These are phyloP conservation scores for Enteromius mattozi DNA, from an alignment of 2,797 vertebrate genomes.

Conservation along the genomic window DNA sequence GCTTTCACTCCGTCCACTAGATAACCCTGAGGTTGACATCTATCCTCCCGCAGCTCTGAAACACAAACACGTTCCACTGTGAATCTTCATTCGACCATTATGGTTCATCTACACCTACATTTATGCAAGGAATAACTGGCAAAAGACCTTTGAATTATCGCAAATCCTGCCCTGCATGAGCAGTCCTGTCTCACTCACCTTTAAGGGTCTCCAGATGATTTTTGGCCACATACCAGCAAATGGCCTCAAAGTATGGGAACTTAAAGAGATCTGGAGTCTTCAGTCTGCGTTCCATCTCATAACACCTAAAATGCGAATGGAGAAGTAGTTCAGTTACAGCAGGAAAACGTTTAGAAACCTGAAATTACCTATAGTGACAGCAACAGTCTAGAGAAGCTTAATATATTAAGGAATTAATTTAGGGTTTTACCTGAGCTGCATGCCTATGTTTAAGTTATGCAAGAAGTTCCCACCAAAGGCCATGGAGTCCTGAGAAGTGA, in stretches of 20 bases:
- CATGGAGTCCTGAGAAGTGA: conserved; percentile 99
- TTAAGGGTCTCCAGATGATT: conserved; percentile 95
- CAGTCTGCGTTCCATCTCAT: conserved; percentile 98
- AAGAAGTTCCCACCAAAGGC: conserved; percentile 99
- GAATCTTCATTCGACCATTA: background rate
- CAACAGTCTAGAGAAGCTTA: background rate
- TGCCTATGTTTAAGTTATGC: conserved; percentile 99
- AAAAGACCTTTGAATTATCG: background rate
- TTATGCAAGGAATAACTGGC: background rate
- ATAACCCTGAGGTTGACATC: conserved; percentile 87
- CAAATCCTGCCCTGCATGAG: background rate
- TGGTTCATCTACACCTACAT: no score
- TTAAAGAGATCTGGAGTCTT: conserved; percentile 99
- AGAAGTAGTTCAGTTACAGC: background rate
- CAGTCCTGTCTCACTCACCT: conserved; percentile 79
- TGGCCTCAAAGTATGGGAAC: conserved; percentile 99
- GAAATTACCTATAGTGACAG: background rate
- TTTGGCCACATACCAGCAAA: conserved; percentile 99
- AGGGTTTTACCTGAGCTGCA: conserved; percentile 94
- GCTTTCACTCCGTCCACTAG: conserved; percentile 94
- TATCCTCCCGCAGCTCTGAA: conserved; percentile 92
- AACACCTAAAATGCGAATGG: conserved; percentile 84
- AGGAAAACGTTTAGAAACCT: no score
- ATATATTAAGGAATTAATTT: background rate
- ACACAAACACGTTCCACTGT: background rate